A percentile compares a stretch with the other conserved stretches of the same genome.
Evolutionary conservation across 2,113 vertebrate genomes (phyloP).

Genomic region (Ameiurus melas): DNA sequence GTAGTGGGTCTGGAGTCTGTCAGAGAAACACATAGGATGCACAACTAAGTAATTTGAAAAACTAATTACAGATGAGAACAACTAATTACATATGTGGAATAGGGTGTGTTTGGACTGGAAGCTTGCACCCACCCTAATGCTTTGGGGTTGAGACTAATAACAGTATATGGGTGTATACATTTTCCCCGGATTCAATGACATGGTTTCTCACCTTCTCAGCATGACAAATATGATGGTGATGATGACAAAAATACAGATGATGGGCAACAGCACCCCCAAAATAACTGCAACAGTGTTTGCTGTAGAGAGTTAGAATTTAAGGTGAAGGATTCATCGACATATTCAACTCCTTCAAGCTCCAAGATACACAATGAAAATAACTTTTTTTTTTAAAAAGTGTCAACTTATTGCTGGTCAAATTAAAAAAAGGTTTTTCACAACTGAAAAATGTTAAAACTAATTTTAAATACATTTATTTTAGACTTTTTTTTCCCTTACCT

Average conservation of each 20-base stretch:
- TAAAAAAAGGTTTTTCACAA: too few relatives aligned
- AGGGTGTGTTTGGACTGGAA: not conserved
- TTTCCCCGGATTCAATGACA: not conserved
- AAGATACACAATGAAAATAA: too few relatives aligned
- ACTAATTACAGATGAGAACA: too few relatives aligned
- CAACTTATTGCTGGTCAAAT: too few relatives aligned
- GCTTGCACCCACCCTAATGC: not conserved
- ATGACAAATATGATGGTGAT: slow-evolving; percentile 71
- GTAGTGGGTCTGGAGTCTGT: not conserved
- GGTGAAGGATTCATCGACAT: too few relatives aligned
- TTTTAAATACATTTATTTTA: too few relatives aligned
- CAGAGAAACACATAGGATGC: not conserved
- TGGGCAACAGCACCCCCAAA: slow-evolving; percentile 28
- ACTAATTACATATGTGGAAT: not conserved
- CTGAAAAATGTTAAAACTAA: too few relatives aligned
- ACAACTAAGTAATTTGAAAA: not conserved
- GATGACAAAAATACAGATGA: slow-evolving; percentile 56
- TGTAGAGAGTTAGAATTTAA: too few relatives aligned
- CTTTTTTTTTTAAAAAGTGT: too few relatives aligned
- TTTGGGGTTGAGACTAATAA: not conserved
- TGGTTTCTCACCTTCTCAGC: slow-evolving; percentile 75
- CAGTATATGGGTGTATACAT: not conserved
- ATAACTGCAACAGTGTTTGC: not conserved
- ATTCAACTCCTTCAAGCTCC: too few relatives aligned
- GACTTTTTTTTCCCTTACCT: too few relatives aligned